Evolutionary conservation across 1,140 invertebrate genomes (phyloP).

Genomic region (Ceratosolen solmsi): DNA sequence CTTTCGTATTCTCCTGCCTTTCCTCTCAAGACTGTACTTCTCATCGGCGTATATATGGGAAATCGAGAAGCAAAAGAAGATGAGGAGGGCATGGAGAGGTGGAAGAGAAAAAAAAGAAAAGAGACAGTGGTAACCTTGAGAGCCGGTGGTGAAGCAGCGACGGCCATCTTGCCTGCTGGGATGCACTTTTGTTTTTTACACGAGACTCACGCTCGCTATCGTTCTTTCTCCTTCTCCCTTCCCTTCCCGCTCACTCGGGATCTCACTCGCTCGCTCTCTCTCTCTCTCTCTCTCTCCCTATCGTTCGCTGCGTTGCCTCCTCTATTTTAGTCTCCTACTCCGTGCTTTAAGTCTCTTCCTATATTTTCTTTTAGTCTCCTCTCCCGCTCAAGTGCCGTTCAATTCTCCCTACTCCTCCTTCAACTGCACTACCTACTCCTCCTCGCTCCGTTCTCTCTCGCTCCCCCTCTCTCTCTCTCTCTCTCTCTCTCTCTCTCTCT

Average conservation of each 20-base stretch:
- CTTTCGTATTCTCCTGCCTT: constrained; percentile 50
- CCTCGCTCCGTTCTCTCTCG: constrained; percentile 3
- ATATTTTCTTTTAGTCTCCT: constrained; percentile 18
- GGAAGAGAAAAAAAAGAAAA: constrained; percentile 55
- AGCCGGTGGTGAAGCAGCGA: constrained; percentile 65
- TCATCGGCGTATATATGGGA: constrained; percentile 45
- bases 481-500: constrained; percentile 19
- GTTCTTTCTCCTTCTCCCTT: constrained; percentile 7
- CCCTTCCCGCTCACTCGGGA: constrained; percentile 10
- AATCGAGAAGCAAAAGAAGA: constrained; percentile 18
- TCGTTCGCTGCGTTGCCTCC: neutral
- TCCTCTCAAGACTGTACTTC: constrained; percentile 59
- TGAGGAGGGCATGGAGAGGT: constrained; percentile 50
- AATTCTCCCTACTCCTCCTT: constrained; percentile 30
- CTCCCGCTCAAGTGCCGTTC: constrained; percentile 3
- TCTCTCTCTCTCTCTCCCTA: neutral
- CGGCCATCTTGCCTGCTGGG: constrained; percentile 68
- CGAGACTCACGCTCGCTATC: constrained; percentile 53
- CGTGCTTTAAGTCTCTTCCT: constrained; percentile 39
- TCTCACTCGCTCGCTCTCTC: neutral
- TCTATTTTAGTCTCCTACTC: constrained; percentile 20
- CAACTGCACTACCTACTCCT: constrained; percentile 14
- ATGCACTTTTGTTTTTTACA: constrained; percentile 71
- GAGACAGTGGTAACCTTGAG: constrained; percentile 67
- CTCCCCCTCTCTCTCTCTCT: constrained; percentile 28